Conservation (phyloP, 2,113 vertebrate species). For the Grantiella picta region DNA sequence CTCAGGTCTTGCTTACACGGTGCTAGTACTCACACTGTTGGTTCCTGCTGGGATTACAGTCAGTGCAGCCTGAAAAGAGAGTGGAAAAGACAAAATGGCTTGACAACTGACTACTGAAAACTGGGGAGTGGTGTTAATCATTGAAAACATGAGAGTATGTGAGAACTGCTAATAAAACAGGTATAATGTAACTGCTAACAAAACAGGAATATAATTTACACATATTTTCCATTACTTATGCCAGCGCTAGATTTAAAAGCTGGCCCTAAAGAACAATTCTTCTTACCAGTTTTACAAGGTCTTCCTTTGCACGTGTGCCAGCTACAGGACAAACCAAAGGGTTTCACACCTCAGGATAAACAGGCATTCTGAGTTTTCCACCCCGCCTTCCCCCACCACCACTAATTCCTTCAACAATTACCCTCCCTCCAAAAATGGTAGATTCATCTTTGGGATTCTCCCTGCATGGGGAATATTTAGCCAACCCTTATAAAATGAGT, state of each 20-base stretch:
- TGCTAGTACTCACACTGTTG: neutral
- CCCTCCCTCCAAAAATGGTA: neutral
- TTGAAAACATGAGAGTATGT: neutral
- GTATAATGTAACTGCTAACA: neutral
- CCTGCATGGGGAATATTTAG: neutral
- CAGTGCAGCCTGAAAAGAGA: neutral
- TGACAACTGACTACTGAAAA: neutral
- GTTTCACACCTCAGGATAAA: neutral
- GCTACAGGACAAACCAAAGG: neutral
- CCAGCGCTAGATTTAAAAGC: neutral
- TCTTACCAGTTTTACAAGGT: neutral
- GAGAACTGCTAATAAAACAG: neutral
- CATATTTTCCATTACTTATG: neutral
- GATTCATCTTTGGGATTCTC: neutral
- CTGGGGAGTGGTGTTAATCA: neutral
- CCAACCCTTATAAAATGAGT: neutral
- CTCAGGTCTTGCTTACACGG: neutral
- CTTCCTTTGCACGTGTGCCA: neutral
- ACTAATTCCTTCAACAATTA: neutral
- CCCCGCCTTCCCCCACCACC: rapidly evolving
- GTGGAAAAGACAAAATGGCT: neutral
- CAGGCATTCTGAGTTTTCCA: neutral
- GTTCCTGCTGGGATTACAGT: neutral
- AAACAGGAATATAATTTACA: neutral
- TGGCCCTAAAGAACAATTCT: neutral